phyloP scores from a whole-genome alignment of 2,113 vertebrate species.

The Echinops telfairi region DNA sequence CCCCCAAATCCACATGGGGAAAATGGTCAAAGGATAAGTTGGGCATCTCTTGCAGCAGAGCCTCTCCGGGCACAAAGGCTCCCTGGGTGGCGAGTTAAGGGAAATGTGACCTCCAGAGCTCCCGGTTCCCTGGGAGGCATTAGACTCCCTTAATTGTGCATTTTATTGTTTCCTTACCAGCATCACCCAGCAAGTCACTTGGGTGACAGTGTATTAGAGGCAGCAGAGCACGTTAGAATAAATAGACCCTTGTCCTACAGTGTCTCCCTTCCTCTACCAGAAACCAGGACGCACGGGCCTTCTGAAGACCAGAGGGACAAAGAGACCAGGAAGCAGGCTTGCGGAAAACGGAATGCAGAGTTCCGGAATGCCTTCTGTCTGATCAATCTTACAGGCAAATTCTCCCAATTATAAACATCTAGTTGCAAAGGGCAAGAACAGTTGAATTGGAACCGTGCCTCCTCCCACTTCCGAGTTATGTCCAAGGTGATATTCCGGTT shows the following conservation, averaged over 20 bases:
- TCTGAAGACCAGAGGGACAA: constrained; percentile 55
- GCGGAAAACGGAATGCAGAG: not conserved
- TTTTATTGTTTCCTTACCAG: constrained; percentile 79
- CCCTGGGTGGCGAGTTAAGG: constrained; percentile 1
- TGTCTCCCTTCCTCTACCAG: constrained; percentile 22
- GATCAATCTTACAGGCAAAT: not conserved
- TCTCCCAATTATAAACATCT: not conserved
- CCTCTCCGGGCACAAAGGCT: not conserved
- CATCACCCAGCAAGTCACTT: constrained; percentile 66
- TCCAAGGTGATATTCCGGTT: not conserved
- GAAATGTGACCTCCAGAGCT: constrained; percentile 76
- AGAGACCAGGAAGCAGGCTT: not conserved
- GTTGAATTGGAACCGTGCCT: not conserved
- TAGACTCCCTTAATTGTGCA: constrained; percentile 70
- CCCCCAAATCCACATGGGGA: not conserved
- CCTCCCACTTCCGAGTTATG: not conserved
- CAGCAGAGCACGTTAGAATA: constrained; percentile 66
- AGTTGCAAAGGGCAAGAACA: not conserved
- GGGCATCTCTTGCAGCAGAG: not conserved
- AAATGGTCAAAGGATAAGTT: not conserved
- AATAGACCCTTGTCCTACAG: constrained; percentile 51
- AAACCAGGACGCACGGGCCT: not conserved
- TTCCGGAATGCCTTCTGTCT: not conserved
- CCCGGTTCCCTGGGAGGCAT: constrained; percentile 47
- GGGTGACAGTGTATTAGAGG: constrained; percentile 72